A percentile compares a stretch with the other conserved stretches of the same genome.
Evolutionary conservation across 2,113 vertebrate species (phyloP).

Genomic region (Aptenodytes patagonicus): DNA sequence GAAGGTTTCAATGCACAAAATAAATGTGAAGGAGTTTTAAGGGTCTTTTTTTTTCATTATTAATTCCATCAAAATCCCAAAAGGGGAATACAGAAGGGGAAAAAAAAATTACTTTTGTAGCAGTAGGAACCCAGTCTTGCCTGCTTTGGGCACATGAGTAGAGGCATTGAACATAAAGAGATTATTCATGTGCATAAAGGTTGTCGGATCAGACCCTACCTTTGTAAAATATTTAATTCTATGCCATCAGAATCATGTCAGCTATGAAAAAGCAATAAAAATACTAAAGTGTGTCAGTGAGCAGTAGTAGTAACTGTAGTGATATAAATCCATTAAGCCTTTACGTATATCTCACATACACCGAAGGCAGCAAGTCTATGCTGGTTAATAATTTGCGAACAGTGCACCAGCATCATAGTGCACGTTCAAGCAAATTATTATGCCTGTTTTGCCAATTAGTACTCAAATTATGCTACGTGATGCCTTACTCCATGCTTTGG

Average conservation of each 20-base stretch:
- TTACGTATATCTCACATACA: not conserved
- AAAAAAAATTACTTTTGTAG: not conserved
- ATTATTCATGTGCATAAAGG: slow-evolving; percentile 19
- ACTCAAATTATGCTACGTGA: not conserved
- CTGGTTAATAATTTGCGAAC: slow-evolving; percentile 16
- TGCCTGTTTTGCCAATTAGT: slow-evolving; percentile 14
- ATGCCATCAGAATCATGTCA: slow-evolving; percentile 35
- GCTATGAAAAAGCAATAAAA: slow-evolving; percentile 54
- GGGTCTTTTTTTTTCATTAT: not conserved
- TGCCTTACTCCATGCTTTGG: not conserved
- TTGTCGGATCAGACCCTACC: slow-evolving; percentile 24
- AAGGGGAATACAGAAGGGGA: not conserved
- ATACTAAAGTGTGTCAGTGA: slow-evolving; percentile 21
- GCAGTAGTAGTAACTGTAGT: not conserved
- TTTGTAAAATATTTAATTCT: slow-evolving; percentile 61
- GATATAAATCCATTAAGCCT: not conserved
- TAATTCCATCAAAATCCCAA: not conserved
- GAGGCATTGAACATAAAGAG: not conserved
- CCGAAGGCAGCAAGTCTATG: not conserved
- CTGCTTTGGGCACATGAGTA: slow-evolving; percentile 2
- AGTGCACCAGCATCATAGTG: not conserved
- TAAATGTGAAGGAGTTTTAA: slow-evolving; percentile 7
- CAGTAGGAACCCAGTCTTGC: not conserved
- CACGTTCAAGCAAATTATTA: not conserved
- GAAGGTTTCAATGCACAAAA: not conserved